These are phyloP conservation scores for Drosophila leonis DNA, from an alignment of 2,888 invertebrate species.

Conservation along the genomic window DNA sequence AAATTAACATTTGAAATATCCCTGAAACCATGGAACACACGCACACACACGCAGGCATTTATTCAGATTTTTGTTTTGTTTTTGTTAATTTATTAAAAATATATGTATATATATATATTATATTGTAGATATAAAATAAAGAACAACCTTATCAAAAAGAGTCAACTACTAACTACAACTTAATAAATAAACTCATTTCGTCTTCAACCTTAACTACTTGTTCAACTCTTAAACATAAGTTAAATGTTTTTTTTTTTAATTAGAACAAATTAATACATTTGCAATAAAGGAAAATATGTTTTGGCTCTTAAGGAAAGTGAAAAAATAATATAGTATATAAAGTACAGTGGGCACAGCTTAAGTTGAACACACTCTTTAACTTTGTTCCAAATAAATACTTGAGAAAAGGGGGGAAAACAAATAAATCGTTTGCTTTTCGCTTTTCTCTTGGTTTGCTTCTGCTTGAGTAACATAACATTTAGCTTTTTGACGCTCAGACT, in stretches of 20 bases:
- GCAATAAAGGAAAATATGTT: slow-evolving; percentile 35
- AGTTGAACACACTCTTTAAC: slow-evolving; percentile 50
- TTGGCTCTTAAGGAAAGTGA: slow-evolving; percentile 49
- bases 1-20: slow-evolving; percentile 5
- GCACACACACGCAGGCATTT: slow-evolving; percentile 34
- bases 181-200: slow-evolving; percentile 33
- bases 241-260: slow-evolving; percentile 10
- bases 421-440: background rate
- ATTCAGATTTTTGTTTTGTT: slow-evolving; percentile 19
- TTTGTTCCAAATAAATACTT: slow-evolving; percentile 47
- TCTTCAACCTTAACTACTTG: slow-evolving; percentile 33
- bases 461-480: slow-evolving; percentile 42
- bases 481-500: slow-evolving; percentile 39
- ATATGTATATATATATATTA: slow-evolving; percentile 18
- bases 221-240: slow-evolving; percentile 21
- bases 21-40: slow-evolving; percentile 37
- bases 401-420: background rate
- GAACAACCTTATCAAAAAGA: slow-evolving; percentile 42
- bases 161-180: slow-evolving; percentile 53
- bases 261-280: slow-evolving; percentile 19
- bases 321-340: slow-evolving; percentile 9
- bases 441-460: background rate
- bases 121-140: slow-evolving; percentile 47
- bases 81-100: slow-evolving; percentile 56
- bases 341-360: slow-evolving; percentile 54